These are phyloP conservation scores for Megalops atlanticus DNA, from an alignment of 2,113 vertebrate species.

Conservation along the genomic window DNA sequence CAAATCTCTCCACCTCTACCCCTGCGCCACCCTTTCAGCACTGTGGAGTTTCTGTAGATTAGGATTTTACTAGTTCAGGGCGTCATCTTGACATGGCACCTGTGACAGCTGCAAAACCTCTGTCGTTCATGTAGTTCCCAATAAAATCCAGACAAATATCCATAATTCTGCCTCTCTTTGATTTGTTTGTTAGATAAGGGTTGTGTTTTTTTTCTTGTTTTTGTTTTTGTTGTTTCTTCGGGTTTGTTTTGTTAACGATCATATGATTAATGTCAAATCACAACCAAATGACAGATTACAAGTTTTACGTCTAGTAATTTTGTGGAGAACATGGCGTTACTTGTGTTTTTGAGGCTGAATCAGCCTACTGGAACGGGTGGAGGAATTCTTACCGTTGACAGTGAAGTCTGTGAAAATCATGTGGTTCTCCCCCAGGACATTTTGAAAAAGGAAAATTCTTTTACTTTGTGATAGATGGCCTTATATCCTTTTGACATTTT, in stretches of 20 bases:
- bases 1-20: too few relatives aligned
- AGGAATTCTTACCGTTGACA: constrained; percentile 6
- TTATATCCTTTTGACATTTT: constrained; percentile 10
- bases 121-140: neutral
- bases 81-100: too few relatives aligned
- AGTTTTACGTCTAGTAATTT: neutral
- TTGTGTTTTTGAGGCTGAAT: neutral
- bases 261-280: constrained; percentile 1
- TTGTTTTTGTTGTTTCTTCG: too few relatives aligned
- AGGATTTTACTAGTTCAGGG: too few relatives aligned
- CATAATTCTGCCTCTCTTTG: neutral
- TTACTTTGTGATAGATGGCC: neutral
- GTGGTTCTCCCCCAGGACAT: constrained; percentile 1
- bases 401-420: neutral
- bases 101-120: too few relatives aligned
- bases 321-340: neutral
- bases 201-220: too few relatives aligned
- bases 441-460: constrained; percentile 9
- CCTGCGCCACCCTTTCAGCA: too few relatives aligned
- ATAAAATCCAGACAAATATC: neutral
- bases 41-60: too few relatives aligned
- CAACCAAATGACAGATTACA: constrained; percentile 2
- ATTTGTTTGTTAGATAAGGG: neutral
- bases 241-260: too few relatives aligned
- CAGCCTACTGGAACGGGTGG: neutral